phyloP scores from a whole-genome alignment of 2,888 invertebrate genomes.

The Erannis defoliaria region DNA sequence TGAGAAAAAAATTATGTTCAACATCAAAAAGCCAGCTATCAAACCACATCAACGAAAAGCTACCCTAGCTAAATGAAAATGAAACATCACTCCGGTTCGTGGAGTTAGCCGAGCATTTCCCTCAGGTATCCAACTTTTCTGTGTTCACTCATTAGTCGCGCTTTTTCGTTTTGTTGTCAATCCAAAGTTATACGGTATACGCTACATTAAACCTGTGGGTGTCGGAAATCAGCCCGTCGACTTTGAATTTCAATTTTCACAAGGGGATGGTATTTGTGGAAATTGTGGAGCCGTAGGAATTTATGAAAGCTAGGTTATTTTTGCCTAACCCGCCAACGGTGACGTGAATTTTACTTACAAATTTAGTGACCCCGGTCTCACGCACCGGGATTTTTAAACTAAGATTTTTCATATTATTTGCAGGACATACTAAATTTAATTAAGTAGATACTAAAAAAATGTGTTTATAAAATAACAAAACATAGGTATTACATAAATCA shows the following conservation, averaged over 20 bases:
- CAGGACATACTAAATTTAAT: no score
- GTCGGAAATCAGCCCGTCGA: conserved; percentile 34
- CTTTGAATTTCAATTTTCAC: conserved; percentile 7
- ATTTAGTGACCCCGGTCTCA: no score
- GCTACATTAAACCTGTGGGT: conserved; percentile 31
- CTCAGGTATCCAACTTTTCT: conserved; percentile 59
- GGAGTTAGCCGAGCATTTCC: conserved; percentile 42
- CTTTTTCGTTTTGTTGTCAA: conserved; percentile 59
- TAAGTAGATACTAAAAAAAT: no score
- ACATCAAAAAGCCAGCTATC: neutral
- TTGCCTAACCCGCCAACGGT: no score
- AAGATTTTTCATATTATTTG: no score
- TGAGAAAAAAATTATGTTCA: neutral
- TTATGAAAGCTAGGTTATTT: neutral
- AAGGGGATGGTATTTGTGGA: neutral
- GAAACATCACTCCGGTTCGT: conserved; percentile 33
- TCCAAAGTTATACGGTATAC: conserved; percentile 51
- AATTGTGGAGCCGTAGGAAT: neutral
- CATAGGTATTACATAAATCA: no score
- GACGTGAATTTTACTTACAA: no score
- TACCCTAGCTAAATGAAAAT: conserved; percentile 23
- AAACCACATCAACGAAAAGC: conserved; percentile 7
- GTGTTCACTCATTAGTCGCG: conserved; percentile 52
- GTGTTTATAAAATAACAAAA: no score
- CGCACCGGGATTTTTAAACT: no score